Base-by-base conservation (phyloP, 2,797 vertebrate species). In the Crocodylus rhombifer region DNA sequence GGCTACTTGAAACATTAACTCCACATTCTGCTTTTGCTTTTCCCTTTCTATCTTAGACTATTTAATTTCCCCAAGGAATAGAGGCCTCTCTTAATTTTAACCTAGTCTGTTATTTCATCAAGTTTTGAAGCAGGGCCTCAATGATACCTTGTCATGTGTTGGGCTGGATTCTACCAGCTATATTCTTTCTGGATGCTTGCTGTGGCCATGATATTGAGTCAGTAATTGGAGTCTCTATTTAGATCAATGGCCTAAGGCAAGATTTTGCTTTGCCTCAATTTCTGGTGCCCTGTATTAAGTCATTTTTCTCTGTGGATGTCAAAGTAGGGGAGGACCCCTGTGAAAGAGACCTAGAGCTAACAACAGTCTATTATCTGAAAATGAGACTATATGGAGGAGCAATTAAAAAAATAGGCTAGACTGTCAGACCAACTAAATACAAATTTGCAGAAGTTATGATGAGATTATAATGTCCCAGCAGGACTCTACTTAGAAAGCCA, bases 401-500 rank as follows among this genome's bases (percentile, higher is more conserved):
- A 84, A 69, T 86, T 80, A 36, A 82, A 74, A 86, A 65, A 25
- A 69, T 83, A 77, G 51, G 20, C 76, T 82, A 51, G 42, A 69
- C 79, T 15, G 60, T 87, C 88, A 95, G 76, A 73, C 73, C 67
- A 60, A 91, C 21, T 2, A 1, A 82, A 28, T 85, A 80, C 26
- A 84, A 91, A 82, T 30, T 80, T 77, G 64, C 87, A 87, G 65
- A 91, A 91, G 73, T 80, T 60, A 20, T 87, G 78, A 65, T 78
- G 92, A 92, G 88, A 78, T 87, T 87, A 78, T 90, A 90, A n/a
- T 15, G 25, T 88, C 55, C 12, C 88, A 91, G 82, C 61, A 90
- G 84, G 86, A 92, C 88, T 75, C 74, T 42, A 77, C 65, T 80
- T 57, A 87, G 79, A 89, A 88, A 89, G 83, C 63, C 30, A 1